These are phyloP conservation scores for Rambutsinella grinnellia DNA, from an alignment of 2,888 invertebrate species.

Conservation along the genomic window DNA sequence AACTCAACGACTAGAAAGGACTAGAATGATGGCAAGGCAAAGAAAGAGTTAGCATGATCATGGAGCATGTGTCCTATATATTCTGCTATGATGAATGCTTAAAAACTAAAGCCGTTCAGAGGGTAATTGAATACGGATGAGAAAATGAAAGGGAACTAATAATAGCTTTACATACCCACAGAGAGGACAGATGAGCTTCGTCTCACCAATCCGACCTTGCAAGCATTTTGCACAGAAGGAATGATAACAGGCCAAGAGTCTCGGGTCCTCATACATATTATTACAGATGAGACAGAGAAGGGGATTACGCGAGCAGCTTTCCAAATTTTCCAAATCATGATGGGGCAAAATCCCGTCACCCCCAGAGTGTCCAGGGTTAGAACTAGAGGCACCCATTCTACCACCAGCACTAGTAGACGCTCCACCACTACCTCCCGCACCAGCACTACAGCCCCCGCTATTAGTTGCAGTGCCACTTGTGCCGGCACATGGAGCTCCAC, in stretches of 20 bases:
- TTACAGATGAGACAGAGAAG: slow-evolving; percentile 78
- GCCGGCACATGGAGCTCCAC: slow-evolving; percentile 13
- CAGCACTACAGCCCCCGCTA: slow-evolving; percentile 16
- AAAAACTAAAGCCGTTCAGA: too few species aligned
- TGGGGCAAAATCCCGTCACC: slow-evolving; percentile 51
- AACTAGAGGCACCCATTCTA: not conserved
- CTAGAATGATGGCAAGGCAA: too few species aligned
- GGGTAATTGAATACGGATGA: too few species aligned
- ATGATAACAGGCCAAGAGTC: slow-evolving; percentile 78
- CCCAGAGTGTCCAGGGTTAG: slow-evolving; percentile 9
- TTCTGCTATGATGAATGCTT: too few species aligned
- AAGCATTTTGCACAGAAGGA: slow-evolving; percentile 79
- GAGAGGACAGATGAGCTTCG: slow-evolving; percentile 76
- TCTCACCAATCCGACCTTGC: slow-evolving; percentile 75
- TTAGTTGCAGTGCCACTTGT: slow-evolving; percentile 26
- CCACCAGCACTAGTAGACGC: slow-evolving; percentile 26
- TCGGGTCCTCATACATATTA: slow-evolving; percentile 78
- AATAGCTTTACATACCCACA: slow-evolving; percentile 74
- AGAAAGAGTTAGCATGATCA: too few species aligned
- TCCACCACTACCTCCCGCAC: slow-evolving; percentile 12
- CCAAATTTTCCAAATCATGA: slow-evolving; percentile 65
- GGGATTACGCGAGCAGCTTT: slow-evolving; percentile 72
- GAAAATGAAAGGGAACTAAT: slow-evolving; percentile 18
- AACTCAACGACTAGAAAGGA: too few species aligned
- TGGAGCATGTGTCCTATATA: too few species aligned